phyloP scores from a whole-genome alignment of 2,888 invertebrate genomes.

The Zonitis immaculata region DNA sequence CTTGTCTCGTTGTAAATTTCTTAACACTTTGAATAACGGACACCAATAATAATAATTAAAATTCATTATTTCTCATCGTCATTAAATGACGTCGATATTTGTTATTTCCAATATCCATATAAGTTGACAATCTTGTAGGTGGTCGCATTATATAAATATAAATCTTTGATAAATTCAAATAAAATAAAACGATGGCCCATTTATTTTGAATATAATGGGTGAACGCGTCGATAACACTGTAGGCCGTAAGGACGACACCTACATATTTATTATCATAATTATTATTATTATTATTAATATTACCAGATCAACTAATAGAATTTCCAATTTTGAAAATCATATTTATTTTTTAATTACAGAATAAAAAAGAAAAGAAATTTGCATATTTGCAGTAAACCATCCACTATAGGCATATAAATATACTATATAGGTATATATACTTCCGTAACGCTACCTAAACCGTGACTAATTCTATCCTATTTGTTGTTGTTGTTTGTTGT shows the following conservation, averaged over 20 bases:
- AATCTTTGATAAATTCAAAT: background rate
- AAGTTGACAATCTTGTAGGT: background rate
- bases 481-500: background rate
- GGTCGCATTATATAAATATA: background rate
- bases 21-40: no score
- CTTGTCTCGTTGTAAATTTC: no score
- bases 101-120: background rate
- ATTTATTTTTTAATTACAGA: background rate
- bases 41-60: no score
- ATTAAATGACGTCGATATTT: background rate
- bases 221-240: background rate
- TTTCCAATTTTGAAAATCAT: background rate
- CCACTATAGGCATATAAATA: background rate
- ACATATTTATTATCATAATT: no score
- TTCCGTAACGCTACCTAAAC: slow-evolving; percentile 1
- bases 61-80: background rate
- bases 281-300: no score
- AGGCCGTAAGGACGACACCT: slow-evolving; percentile 4
- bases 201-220: background rate
- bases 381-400: background rate
- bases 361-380: background rate
- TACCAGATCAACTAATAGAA: background rate
- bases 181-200: slow-evolving; percentile 3
- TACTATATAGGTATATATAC: slow-evolving; percentile 1
- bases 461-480: slow-evolving; percentile 2